Base-by-base conservation (phyloP, 1,140 invertebrate species). In the Drosophila truncata region DNA sequence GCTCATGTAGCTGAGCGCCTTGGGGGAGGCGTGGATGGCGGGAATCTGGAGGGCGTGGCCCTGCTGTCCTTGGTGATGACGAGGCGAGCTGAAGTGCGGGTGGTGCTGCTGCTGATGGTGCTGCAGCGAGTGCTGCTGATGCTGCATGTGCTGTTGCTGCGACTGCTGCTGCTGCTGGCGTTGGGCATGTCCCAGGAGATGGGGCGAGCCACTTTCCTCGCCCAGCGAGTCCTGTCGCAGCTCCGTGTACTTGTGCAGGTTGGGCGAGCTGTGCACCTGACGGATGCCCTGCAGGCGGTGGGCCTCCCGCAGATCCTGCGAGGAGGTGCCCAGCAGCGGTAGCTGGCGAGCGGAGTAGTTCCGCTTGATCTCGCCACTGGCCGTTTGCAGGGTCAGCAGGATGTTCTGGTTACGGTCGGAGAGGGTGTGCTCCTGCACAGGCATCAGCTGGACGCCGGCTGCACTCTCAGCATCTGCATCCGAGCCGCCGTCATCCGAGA, bases 1-100 rank as follows among this genome's bases (percentile, higher is more conserved):
- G 55, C 95, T 96, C 75, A 97, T 96, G 78, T 96, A 95, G 66
- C 92, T 91, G 16, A 92, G 69, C 0, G 92, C 90, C 71, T 93
- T 93, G 13, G 92, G 91, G 2, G 92, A 92, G 65, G 83, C 82
- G 27, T 92, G 90, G 23, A 93, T 91, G 67, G 91, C 76, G 70
- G 92, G 91, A 16, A 92, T 91, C 62, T 93, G 92, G 16, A 93
- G 71, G 4, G 87, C 80, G n/a, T 92, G 85, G 20, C 69, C 74
- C 42, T 78, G n/a, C 14, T 33, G 14, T 10, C 52, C 52, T 16
- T 35, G 29, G 29, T 73, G 76, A 52, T 57, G 67, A 18, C 66
- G 61, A 16, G 54, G 61, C 13, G 67, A 91, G 59, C 64, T 62
- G 50, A 39, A 80, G 71, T 90, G 83, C 16, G 60, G 73, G 41